Evolutionary conservation across 2,888 invertebrate species (phyloP).

Genomic region (Cerastis rubricosa): DNA sequence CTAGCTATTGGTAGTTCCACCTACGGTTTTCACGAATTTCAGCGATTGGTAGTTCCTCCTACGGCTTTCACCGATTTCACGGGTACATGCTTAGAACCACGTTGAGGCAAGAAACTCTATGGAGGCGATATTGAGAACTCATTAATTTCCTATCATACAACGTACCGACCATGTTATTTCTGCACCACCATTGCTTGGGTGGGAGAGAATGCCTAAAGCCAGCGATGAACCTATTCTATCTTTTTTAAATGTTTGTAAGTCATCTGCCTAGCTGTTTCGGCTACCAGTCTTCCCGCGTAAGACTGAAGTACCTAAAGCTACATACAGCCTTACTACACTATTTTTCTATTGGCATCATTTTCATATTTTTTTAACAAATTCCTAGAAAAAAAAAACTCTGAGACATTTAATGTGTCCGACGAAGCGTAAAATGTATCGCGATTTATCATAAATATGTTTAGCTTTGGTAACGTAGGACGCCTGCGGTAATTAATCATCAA

Average conservation of each 20-base stretch:
- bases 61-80: background rate
- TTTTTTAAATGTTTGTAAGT: background rate
- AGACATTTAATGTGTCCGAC: background rate
- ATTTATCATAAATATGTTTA: constrained; percentile 15
- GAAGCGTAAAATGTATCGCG: constrained; percentile 4
- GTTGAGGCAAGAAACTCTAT: constrained; percentile 8
- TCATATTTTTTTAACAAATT: background rate
- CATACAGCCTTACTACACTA: background rate
- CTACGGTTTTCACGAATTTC: background rate
- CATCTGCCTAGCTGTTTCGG: too few species aligned
- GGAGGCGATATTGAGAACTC: background rate
- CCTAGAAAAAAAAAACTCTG: background rate
- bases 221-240: background rate
- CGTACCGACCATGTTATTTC: background rate
- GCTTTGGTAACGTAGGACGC: background rate
- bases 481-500: constrained; percentile 27
- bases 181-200: background rate
- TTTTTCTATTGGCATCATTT: background rate
- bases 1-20: background rate
- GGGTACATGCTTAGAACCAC: constrained; percentile 4
- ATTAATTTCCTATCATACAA: background rate
- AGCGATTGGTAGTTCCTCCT: background rate
- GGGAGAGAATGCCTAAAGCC: background rate
- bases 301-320: background rate
- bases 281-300: too few species aligned